A percentile compares a stretch with the other conserved stretches of the same genome.
phyloP scores from a whole-genome alignment of 2,797 vertebrate genomes.

The Rhabdomys pumilio region DNA sequence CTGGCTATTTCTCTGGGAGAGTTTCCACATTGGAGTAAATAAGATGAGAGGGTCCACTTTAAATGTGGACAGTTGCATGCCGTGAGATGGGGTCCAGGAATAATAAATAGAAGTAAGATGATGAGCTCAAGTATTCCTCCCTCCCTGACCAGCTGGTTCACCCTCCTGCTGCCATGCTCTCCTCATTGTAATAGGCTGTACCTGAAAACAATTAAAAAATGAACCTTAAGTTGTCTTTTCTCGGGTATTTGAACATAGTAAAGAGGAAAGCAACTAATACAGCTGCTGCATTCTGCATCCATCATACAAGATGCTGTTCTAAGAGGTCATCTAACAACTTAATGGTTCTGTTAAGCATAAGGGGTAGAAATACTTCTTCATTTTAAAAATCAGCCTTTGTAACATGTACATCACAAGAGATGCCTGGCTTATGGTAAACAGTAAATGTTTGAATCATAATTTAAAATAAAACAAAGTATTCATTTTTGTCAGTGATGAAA shows the following conservation, averaged over 20 bases:
- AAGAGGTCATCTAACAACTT: neutral
- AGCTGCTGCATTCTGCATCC: neutral
- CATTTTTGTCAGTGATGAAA: neutral
- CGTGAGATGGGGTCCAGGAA: neutral
- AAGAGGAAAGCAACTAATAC: neutral
- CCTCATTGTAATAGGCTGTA: neutral
- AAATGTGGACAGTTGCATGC: neutral
- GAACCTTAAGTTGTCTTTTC: neutral
- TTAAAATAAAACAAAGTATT: neutral
- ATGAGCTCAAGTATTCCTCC: neutral
- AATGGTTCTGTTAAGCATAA: neutral
- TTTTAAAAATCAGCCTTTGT: neutral
- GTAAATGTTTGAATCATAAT: neutral
- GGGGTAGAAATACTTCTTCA: neutral
- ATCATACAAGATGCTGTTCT: neutral
- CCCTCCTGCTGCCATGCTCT: fast-evolving
- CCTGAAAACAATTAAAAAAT: neutral
- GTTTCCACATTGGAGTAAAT: neutral
- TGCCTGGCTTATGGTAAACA: neutral
- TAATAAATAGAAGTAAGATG: neutral
- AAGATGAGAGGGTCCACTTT: neutral
- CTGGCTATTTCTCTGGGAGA: neutral
- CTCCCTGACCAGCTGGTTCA: neutral
- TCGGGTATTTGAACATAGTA: neutral
- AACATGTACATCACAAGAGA: neutral